Evolutionary conservation across 2,888 invertebrate species (phyloP), one percentile per base, ranked within the genome.

Genomic region (Torymus auratus): DNA sequence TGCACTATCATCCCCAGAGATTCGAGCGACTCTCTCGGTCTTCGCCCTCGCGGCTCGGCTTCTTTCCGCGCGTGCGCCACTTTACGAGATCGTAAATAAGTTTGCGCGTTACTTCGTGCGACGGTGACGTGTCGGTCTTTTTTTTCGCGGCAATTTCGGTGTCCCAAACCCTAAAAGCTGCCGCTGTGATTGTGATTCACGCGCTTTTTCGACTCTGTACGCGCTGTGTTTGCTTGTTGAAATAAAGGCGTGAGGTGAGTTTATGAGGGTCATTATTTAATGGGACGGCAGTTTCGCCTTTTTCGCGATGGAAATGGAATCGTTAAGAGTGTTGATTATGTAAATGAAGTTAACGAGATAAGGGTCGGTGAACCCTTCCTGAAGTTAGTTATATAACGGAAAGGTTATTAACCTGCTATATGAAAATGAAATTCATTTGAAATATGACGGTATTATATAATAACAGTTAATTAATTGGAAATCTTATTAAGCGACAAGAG

Each of bases 71-170:
- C 23, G 60, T 23, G 41, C 64, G 20, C 64, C 56, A 23, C 28
- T 87, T 86, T 86, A 87, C 84, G 84, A 81, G 86, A 84, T 85
- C 85, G 85, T 86, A 86, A 87, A 87, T 85, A 86, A 85, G 82
- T 70, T 71, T 65, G 75, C 50, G 50, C 28, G 41, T 41, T 41
- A 41, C 41, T 41, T 41, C 41, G 41, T 41, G 41, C 41, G 41
- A 41, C 41, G 41, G 41, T 41, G 41, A 41, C 41, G 41, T 41
- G 41, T 41, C 41, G 11, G 12, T 7, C 14, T 56, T 14, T 52
- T 23, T 67, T 50, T 56, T 41, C 28, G 14, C 23, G 56, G 41
- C 41, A 41, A 41, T 41, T 41, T 41, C 7, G 41, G 41, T 7
- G 41, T 7, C 41, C 41, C 41, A 41, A 41, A 7, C 41, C 41